Evolutionary conservation across 2,888 invertebrate species (phyloP).

Genomic region (Mythimna impura): DNA sequence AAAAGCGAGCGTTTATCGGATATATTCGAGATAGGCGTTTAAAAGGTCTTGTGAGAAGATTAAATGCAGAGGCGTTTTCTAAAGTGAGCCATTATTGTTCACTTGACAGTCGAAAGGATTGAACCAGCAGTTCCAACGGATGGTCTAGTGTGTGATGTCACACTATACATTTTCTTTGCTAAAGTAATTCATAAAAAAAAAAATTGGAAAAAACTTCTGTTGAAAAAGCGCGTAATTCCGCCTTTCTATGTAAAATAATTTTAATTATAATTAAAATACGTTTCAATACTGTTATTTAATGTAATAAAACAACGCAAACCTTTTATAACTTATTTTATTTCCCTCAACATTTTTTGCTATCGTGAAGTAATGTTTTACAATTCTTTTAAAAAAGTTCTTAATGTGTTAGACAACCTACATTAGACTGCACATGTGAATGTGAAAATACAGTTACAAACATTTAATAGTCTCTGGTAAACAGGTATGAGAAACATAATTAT

Average conservation of each 20-base stretch:
- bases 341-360: conserved; percentile 13
- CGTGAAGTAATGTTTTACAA: conserved; percentile 43
- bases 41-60: too few relatives aligned
- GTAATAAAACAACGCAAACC: conserved; percentile 49
- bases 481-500: neutral
- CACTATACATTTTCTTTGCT: too few relatives aligned
- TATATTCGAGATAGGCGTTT: too few relatives aligned
- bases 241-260: conserved; percentile 15
- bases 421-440: conserved; percentile 43
- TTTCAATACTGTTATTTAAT: conserved; percentile 7
- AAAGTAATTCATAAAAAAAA: neutral
- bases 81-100: too few relatives aligned
- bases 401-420: conserved; percentile 17
- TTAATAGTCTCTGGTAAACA: conserved; percentile 3
- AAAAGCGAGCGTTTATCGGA: too few relatives aligned
- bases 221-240: neutral
- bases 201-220: neutral
- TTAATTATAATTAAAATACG: conserved; percentile 12
- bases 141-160: neutral
- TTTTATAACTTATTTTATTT: conserved; percentile 59
- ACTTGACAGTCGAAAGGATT: neutral
- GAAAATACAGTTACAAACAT: conserved; percentile 13
- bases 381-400: conserved; percentile 4
- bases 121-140: neutral
- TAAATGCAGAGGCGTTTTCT: too few relatives aligned